Evolutionary conservation across 92 coral and sea anemone species (phyloP).

Genomic region (Ricordea florida): DNA sequence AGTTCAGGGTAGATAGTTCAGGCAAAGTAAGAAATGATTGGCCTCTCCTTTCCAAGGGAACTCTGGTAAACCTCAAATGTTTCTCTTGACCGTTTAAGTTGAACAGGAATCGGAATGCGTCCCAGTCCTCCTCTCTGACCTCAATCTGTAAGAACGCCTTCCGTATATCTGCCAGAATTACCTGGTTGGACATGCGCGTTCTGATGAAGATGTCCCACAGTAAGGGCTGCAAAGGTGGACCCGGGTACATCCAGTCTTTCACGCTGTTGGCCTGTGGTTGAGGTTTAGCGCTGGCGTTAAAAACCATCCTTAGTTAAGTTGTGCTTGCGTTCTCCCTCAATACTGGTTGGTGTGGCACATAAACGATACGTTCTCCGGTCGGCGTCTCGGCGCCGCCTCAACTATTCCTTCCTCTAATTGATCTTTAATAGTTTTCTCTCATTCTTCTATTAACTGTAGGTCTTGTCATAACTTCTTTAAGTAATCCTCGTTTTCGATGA

Average conservation of each 20-base stretch:
- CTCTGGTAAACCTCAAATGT: slow-evolving; percentile 59
- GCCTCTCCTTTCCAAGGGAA: slow-evolving; percentile 65
- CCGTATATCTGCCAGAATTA: slow-evolving; percentile 42
- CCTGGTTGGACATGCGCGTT: slow-evolving; percentile 59
- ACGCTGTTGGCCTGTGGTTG: slow-evolving; percentile 41
- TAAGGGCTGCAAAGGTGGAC: slow-evolving; percentile 63
- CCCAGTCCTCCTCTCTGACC: slow-evolving; percentile 48
- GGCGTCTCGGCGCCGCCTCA: too few relatives aligned
- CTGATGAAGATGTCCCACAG: slow-evolving; percentile 65
- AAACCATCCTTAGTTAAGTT: too few relatives aligned
- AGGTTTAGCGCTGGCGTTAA: too few relatives aligned
- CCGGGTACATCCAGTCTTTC: slow-evolving; percentile 51
- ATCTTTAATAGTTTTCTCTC: too few relatives aligned
- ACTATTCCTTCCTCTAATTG: too few relatives aligned
- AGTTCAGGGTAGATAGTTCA: slow-evolving; percentile 52
- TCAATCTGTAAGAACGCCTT: slow-evolving; percentile 62
- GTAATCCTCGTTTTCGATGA: slow-evolving; percentile 16
- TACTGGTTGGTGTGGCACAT: too few relatives aligned
- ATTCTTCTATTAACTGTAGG: too few relatives aligned
- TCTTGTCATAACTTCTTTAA: too few relatives aligned
- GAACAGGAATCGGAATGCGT: slow-evolving; percentile 51
- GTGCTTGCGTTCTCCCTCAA: too few relatives aligned
- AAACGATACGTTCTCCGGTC: too few relatives aligned
- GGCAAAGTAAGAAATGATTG: slow-evolving; percentile 66
- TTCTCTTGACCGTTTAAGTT: slow-evolving; percentile 39